Evolutionary conservation across 92 coral and sea anemone genomes (phyloP).

Genomic region (Meandrina meandrites): DNA sequence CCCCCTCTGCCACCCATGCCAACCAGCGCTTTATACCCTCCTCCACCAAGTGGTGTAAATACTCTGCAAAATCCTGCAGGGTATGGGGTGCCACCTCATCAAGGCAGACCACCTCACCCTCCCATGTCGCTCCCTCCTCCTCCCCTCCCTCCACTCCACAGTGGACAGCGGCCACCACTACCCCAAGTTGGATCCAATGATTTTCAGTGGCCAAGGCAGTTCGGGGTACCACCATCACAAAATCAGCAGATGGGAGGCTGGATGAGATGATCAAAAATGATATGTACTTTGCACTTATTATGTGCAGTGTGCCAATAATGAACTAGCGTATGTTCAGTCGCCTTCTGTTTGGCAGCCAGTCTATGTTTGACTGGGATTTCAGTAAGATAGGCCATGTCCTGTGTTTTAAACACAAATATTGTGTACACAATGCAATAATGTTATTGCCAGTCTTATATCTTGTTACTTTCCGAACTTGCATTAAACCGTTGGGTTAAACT

Average conservation of each 20-base stretch:
- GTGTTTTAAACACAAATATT: too few species aligned
- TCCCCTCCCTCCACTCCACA: conserved; percentile 68
- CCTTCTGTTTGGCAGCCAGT: too few species aligned
- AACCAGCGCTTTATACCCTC: conserved; percentile 64
- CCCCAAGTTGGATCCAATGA: conserved; percentile 63
- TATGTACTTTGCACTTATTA: not conserved
- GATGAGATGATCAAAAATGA: conserved; percentile 88
- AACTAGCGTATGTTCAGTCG: too few species aligned
- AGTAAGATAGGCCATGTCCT: too few species aligned
- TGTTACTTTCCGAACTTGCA: too few species aligned
- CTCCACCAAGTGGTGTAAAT: conserved; percentile 67
- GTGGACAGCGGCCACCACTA: conserved; percentile 74
- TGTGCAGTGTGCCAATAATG: not conserved
- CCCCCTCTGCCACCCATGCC: conserved; percentile 69
- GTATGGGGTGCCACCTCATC: conserved; percentile 70
- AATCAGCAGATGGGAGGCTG: conserved; percentile 92
- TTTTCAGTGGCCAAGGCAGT: conserved; percentile 82
- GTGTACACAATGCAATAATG: too few species aligned
- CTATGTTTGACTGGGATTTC: too few species aligned
- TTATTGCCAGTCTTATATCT: too few species aligned
- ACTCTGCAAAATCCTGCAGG: conserved; percentile 71
- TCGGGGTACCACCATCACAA: conserved; percentile 76
- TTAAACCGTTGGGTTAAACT: too few species aligned
- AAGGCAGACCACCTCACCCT: conserved; percentile 63
- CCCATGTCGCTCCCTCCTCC: conserved; percentile 79